Base-by-base conservation (phyloP, 2,113 vertebrate genomes). In the Brachionichthys hirsutus region DNA sequence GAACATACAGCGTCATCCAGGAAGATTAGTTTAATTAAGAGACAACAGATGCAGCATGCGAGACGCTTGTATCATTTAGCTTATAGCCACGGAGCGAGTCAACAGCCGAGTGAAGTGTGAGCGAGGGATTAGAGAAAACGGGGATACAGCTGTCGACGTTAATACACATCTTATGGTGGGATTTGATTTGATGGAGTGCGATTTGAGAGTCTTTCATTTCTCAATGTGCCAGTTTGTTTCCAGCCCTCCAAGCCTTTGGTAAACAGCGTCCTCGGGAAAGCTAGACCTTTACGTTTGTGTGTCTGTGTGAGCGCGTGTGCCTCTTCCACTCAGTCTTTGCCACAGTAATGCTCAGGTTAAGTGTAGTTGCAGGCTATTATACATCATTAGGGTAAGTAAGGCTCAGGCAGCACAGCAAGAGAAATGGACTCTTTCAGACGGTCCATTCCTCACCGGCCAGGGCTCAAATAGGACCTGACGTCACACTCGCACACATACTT, bases 341-440 rank as follows among this genome's bases (percentile, higher is more conserved):
- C 90, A 87, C 91, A 88, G 78, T 91, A 92, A 92, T 89, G 89
- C 89, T 85, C 93, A 94, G 94, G 93, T 94, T 94, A 94, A 95
- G 92, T 95, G 92, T 94, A 93, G 95, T 95, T 93, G 90, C 93
- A 89, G 94, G 93, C 94, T 93, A 93, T 96, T 94, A 93, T 92
- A 93, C 92, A 92, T 95, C 94, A 96, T 96, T 94, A 95, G 91
- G 90, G 92, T 93, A 93, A 94, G 93, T 94, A 92, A 92, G 85
- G 93, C 90, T 84, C 82, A 92, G 86, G 82, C 88, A 61, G 89
- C 88, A 83, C 78, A 65, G 88, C 86, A 91, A 93, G 93, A 92
- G 91, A 90, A 94, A 94, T 94, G 92, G 93, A 87, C 78, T 79
- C 69, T 76, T 78, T 75, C 70, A 73, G 74, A 78, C 70, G 74